Conservation (phyloP, 2,888 invertebrate species). For the Branchellion lobata region DNA sequence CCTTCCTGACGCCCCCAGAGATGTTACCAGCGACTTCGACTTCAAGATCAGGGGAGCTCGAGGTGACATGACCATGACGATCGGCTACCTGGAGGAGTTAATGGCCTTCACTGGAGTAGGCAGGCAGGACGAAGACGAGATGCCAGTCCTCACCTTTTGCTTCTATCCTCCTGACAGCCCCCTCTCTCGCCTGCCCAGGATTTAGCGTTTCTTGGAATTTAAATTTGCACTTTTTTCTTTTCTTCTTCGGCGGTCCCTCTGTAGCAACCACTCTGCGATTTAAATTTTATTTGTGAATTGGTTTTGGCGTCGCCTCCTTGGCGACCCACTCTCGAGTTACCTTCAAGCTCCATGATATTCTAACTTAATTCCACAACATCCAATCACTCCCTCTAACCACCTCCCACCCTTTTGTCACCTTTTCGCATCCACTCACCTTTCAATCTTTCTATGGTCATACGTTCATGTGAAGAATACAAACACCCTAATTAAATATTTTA, state of each 20-base stretch:
- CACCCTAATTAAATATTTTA: too few relatives aligned
- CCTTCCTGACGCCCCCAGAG: slow-evolving; percentile 45
- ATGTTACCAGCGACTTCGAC: slow-evolving; percentile 47
- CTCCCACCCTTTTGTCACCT: too few relatives aligned
- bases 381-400: too few relatives aligned
- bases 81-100: slow-evolving; percentile 50
- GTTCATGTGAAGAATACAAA: too few relatives aligned
- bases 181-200: slow-evolving; percentile 49
- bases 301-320: too few relatives aligned
- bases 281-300: neutral
- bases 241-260: neutral
- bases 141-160: slow-evolving; percentile 51
- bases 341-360: too few relatives aligned
- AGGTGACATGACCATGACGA: slow-evolving; percentile 49
- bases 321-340: too few relatives aligned
- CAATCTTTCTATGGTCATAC: too few relatives aligned
- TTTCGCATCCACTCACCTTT: too few relatives aligned
- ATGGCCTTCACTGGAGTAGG: slow-evolving; percentile 51
- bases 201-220: slow-evolving; percentile 15
- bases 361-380: too few relatives aligned
- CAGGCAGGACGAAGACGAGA: slow-evolving; percentile 50
- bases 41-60: slow-evolving; percentile 48
- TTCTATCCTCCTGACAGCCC: slow-evolving; percentile 51
- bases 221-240: neutral
- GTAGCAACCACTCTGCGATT: neutral